phyloP scores from a whole-genome alignment of 2,797 vertebrate genomes.

The Phaenicophaeus curvirostris region DNA sequence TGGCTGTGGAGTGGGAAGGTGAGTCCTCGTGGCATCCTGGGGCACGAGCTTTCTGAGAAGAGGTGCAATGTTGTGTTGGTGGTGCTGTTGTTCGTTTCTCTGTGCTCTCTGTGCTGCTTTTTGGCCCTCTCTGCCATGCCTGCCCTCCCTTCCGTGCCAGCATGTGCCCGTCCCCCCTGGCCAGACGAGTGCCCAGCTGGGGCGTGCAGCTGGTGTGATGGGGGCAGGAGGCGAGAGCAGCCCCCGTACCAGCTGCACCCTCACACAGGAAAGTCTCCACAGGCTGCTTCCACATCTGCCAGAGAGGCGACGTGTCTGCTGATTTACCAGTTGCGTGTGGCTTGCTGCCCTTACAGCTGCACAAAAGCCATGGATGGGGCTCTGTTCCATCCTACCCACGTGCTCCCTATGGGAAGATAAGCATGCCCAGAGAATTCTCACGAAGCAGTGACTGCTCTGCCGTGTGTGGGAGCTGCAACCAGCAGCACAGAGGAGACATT shows the following conservation, averaged over 20 bases:
- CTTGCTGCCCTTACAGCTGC: constrained; percentile 49
- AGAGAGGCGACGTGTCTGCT: background rate
- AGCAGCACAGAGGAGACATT: background rate
- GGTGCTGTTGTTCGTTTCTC: background rate
- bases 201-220: background rate
- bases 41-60: background rate
- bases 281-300: constrained; percentile 22
- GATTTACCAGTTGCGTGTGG: background rate
- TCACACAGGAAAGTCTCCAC: background rate
- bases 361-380: rapidly evolving
- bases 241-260: constrained; percentile 43
- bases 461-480: background rate
- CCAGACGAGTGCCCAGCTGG: constrained; percentile 24
- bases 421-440: background rate
- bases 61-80: rapidly evolving
- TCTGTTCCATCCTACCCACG: background rate
- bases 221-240: constrained; percentile 16
- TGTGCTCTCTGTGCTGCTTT: background rate
- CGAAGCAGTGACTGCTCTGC: background rate
- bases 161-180: rapidly evolving
- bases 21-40: background rate
- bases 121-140: background rate
- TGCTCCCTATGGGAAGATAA: background rate
- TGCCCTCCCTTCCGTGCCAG: background rate
- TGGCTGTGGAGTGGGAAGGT: rapidly evolving